A percentile compares a stretch with the other conserved stretches of the same genome.
These are phyloP conservation scores for Diogma glabrata DNA, from an alignment of 2,888 invertebrate species.

Conservation along the genomic window DNA sequence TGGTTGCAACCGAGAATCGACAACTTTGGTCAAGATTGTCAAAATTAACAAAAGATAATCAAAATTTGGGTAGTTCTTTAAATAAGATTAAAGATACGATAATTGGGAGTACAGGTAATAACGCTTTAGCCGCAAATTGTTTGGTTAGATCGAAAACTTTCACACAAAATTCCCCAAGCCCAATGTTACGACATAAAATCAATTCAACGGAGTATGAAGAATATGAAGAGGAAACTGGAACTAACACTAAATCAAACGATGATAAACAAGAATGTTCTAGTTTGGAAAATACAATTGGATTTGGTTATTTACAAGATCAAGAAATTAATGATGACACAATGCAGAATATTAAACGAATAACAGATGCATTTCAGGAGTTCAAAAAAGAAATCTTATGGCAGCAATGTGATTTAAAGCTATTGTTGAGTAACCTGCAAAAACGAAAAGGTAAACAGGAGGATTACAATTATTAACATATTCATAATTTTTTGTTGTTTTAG, in stretches of 20 bases:
- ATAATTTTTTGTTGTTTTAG: background rate
- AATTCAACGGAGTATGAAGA: constrained; percentile 24
- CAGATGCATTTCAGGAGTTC: constrained; percentile 48
- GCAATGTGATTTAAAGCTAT: constrained; percentile 46
- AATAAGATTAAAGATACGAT: constrained; percentile 23
- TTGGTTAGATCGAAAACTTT: constrained; percentile 51
- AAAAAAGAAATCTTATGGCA: constrained; percentile 50
- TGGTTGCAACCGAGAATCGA: constrained; percentile 73
- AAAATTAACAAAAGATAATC: constrained; percentile 47
- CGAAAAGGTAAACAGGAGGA: constrained; percentile 36
- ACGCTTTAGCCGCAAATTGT: background rate
- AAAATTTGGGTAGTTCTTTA: constrained; percentile 34
- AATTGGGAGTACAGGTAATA: constrained; percentile 17
- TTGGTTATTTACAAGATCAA: constrained; percentile 29
- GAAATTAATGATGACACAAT: constrained; percentile 50
- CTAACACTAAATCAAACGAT: constrained; percentile 30
- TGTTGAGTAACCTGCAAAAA: constrained; percentile 31
- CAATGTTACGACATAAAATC: constrained; percentile 40
- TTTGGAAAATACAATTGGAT: constrained; percentile 22
- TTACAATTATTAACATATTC: constrained; percentile 12
- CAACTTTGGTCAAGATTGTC: constrained; percentile 66
- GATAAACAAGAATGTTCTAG: constrained; percentile 51
- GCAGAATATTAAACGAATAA: constrained; percentile 52
- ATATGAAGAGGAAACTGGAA: constrained; percentile 20
- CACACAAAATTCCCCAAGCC: constrained; percentile 52